phyloP scores from a whole-genome alignment of 2,888 invertebrate species.

The Tenthredo distinguenda region DNA sequence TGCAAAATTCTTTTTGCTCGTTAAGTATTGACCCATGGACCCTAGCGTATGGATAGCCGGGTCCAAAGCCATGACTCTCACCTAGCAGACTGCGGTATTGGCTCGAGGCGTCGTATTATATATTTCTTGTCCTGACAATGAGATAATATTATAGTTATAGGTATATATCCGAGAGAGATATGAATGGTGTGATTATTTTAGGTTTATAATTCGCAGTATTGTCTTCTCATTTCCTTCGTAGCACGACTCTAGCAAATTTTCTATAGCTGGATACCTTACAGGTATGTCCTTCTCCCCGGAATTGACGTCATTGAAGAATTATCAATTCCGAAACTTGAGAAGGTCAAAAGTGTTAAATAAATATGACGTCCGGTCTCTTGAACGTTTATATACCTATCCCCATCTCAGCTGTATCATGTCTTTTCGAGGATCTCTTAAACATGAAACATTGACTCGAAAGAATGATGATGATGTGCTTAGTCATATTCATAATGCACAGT shows the following conservation, averaged over 20 bases:
- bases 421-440: background rate
- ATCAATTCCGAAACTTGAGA: background rate
- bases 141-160: background rate
- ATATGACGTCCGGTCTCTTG: background rate
- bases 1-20: slow-evolving; percentile 34
- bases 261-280: background rate
- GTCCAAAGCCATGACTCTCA: slow-evolving; percentile 35
- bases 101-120: background rate
- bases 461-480: background rate
- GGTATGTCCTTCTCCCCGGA: background rate
- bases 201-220: background rate
- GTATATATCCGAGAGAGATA: background rate
- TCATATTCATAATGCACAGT: background rate
- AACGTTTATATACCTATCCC: background rate
- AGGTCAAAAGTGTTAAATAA: slow-evolving; percentile 20
- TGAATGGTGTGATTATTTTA: background rate
- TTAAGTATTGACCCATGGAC: slow-evolving; percentile 47
- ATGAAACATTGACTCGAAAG: background rate
- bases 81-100: background rate
- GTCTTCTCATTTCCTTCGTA: background rate
- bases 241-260: background rate
- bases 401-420: background rate
- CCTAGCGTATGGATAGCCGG: slow-evolving; percentile 16
- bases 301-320: slow-evolving; percentile 36
- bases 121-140: background rate